Base-by-base conservation (phyloP, 2,888 invertebrate species). In the Tricholauxania praeusta region DNA sequence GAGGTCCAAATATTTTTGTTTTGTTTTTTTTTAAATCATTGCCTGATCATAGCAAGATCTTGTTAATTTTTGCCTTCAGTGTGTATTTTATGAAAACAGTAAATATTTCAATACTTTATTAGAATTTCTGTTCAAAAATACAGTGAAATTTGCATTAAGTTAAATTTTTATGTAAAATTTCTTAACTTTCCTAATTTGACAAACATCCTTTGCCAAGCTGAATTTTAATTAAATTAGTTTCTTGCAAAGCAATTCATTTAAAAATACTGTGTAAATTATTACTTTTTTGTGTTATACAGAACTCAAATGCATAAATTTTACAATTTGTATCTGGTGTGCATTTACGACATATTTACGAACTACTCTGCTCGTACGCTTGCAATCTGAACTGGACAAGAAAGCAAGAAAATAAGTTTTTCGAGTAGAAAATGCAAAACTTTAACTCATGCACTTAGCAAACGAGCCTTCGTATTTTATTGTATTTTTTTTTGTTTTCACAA, bases 171-270 rank as follows among this genome's bases (percentile, higher is more conserved):
- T 8, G 2, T 4, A 39, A 39, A 39, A 39, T 3, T 39, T 10
- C 39, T 8, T 8, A 39, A 39, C 3, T 39, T 39, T 39, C 39
- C 10, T 1, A 10, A 7, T 39, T 39, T 10, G 17, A 5, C 48
- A 22, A 63, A 7, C 39, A 39, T 47, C 8, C 51, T 19, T 22
- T 14, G 1, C 51, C 14, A 3, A 52, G 51, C n/a, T n/a, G 32
- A 52, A 52, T 28, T 66, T 66, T 66, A 66, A 66, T 66, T 66
- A 66, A 53, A 66, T 52, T 28, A 55, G 32, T 55, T 28, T 66
- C 32, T 32, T 52, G 12, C n/a, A n/a, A 32, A 65, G 28, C 39
- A 47, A 57, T 48, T 63, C 47, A 48, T n/a, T 48, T 49, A 49
- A 63, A 17, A 63, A 57, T 28, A 47, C n/a, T 63, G 49, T 48